phyloP scores from a whole-genome alignment of 2,797 vertebrate species.

The Enteromius fasciolatus region DNA sequence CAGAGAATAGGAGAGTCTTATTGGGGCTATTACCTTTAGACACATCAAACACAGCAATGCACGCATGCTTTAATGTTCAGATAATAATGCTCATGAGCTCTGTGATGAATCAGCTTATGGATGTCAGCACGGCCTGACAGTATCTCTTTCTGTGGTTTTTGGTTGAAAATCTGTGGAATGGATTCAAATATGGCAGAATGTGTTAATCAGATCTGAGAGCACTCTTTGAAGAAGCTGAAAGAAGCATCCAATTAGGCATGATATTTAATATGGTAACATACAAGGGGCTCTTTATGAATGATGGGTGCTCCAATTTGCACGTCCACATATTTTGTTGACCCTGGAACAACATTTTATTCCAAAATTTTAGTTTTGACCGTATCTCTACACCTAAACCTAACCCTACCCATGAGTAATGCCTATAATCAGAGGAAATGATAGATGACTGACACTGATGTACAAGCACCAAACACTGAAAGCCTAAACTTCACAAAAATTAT shows the following conservation, averaged over 20 bases:
- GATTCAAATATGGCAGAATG: background rate
- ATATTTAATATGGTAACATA: background rate
- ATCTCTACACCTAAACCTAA: no score
- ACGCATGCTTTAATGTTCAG: conserved; percentile 35
- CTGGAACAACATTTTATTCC: no score
- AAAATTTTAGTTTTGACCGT: no score
- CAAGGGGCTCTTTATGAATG: background rate
- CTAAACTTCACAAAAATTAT: no score
- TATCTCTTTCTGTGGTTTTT: background rate
- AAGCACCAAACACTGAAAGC: no score
- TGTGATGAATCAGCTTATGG: conserved; percentile 13
- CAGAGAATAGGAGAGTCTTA: conserved; percentile 39
- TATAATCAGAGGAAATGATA: no score
- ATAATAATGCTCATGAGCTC: conserved; percentile 11
- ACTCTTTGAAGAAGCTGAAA: background rate
- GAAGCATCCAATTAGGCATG: background rate
- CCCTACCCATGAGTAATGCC: no score
- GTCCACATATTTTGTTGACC: no score
- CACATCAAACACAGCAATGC: conserved; percentile 46
- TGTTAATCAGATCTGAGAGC: background rate
- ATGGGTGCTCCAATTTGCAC: background rate
- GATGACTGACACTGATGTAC: no score
- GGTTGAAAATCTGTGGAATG: background rate
- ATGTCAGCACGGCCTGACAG: background rate
- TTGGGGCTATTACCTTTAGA: conserved; percentile 53